Evolutionary conservation across 2,113 vertebrate species (phyloP), one percentile per base, ranked within the genome.

Genomic region (Daubentonia madagascariensis): DNA sequence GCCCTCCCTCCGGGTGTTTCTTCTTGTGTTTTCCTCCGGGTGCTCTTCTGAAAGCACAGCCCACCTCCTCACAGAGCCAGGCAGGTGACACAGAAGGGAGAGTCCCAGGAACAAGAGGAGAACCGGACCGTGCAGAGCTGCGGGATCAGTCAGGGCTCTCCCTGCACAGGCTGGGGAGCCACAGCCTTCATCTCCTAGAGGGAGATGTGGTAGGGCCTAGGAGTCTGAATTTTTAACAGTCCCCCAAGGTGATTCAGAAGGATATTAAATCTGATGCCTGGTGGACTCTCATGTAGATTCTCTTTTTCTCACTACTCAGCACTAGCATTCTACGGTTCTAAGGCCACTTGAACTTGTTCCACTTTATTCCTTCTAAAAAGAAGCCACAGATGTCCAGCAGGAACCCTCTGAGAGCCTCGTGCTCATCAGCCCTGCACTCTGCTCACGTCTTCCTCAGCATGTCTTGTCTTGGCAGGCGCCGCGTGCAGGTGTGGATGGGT

Each of bases 391-490:
- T 50, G 83, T 92, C 86, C 8, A 32, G 40, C 32, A 35, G 16
- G 35, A 70, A 50, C n/a, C 68, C 68, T 61, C 70, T 1, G 7
- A 61, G 81, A 89, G 32, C 45, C 45, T 4, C 9, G 7, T 37
- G 16, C 45, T 67, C 54, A n/a, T 67, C 67, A 54, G 57, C 65
- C 32, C 50, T 63, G 30, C 86, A 68, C 63, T 48, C 79, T 37
- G 28, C 52, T 68, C 8, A 37, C 13, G 11, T 63, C 30, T 72
- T 79, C 20, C 45, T 35, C 70, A 28, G 35, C n/a, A 35, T 2
- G 3, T 84, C 37, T 48, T 80, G 20, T 43, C 79, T 89, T 88
- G 94, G 98, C 84, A 97, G 67, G n/a, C 48, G 17, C 3, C 1
- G 17, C 9, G 7, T 85, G 88, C 85, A 96, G 93, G 48, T 89